Evolutionary conservation across 2,888 invertebrate species (phyloP), one percentile per base, ranked within the genome.

Genomic region (Timandra comae): DNA sequence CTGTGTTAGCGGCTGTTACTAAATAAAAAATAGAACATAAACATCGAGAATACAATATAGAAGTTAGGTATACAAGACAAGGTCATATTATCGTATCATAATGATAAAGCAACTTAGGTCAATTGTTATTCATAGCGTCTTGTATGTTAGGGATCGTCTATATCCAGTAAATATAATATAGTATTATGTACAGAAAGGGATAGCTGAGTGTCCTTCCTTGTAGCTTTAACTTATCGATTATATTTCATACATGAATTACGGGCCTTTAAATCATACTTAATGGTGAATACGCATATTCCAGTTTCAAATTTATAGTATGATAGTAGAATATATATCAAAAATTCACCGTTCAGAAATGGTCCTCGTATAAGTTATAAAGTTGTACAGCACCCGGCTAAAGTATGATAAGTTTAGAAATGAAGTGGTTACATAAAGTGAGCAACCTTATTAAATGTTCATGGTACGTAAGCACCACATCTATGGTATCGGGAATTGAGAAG

Each of bases 281-380:
- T 74, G 75, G 70, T 71, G 72, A 75, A 68, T 73, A 76, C 72
- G 76, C 75, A 76, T 78, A 78, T 73, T 78, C 71, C 72, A 63
- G 53, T 59, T 56, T 53, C 48, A 60, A 75, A 77, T 75, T 77
- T 77, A 79, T 76, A 60, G 61, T 60, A 62, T 50, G 62, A 63
- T 67, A 65, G 67, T 61, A 58, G 59, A 65, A 62, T 56, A 71
- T 71, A 72, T 63, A 70, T 72, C 66, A 72, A 67, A 69, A 63
- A 64, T 62, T 55, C 52, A 59, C 55, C n/a, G n/a, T n/a, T n/a
- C n/a, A 45, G 52, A 57, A 63, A 67, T 55, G 54, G 56, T 50
- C 32, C 41, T n/a, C 16, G 37, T 35, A 41, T 35, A 38, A 33
- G 34, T 58, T 54, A 56, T 52, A 50, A 54, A 36, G 38, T 52